Evolutionary conservation across 2,888 invertebrate genomes (phyloP), one percentile per base, ranked within the genome.

Genomic region (Eretmocerus hayati): DNA sequence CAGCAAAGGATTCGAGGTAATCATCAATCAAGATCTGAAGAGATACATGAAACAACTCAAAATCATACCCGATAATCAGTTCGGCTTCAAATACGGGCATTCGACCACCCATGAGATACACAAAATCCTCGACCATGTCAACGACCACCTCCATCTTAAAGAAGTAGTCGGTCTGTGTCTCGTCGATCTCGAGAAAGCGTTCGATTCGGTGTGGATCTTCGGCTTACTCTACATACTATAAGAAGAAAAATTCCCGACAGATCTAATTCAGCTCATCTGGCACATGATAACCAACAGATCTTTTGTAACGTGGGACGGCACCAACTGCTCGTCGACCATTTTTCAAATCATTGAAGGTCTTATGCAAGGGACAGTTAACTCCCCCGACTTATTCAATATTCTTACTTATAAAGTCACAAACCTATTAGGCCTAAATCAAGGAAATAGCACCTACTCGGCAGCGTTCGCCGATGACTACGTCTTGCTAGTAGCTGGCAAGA

Each of bases 1-100:
- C 1, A 57, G 58, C 39, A 57, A 58, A 26, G 42, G 57, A 1
- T 56, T 36, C 21, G 58, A 59, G 43, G 33, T 19, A 16, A 23
- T 54, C 2, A 48, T 59, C 4, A 50, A 53, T 9, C 5, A 20
- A 4, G 3, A 16, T 0, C 20, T 40, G 16, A 26, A 18, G 2
- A n/a, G 3, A 20, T 42, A 2, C 26, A 26, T 11, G 26, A 6
- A 26, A 26, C 11, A 6, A 26, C 6, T 9, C 11, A 42, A 50
- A 8, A 6, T 38, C 1, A 52, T 59, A 1, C 48, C 49, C 5
- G 42, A 54, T 8, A 41, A 36, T 8, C 58, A 59, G 52, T 58
- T 56, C 15, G 56, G 57, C 0, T 54, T 56, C 36, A 41, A 47
- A 23, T 30, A 37, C 2, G 18, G 45, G 2, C 55, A 52, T n/a